phyloP scores from a whole-genome alignment of 2,888 invertebrate species.

The Leucozona laternaria region DNA sequence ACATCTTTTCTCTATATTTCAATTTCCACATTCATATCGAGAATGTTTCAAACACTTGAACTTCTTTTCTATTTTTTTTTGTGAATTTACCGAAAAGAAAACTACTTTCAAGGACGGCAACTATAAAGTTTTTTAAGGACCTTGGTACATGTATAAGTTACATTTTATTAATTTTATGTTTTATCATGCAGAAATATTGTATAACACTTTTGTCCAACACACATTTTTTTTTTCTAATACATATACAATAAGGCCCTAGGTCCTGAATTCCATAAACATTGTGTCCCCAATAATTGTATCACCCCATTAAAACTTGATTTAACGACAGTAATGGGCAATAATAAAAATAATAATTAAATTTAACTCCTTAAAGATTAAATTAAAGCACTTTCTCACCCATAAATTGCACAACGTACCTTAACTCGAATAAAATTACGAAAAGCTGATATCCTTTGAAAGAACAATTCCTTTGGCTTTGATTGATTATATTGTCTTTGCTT shows the following conservation, averaged over 20 bases:
- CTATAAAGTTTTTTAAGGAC: too few species aligned
- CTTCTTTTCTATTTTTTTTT: too few species aligned
- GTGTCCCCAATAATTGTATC: neutral
- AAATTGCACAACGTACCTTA: neutral
- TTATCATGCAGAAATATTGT: neutral
- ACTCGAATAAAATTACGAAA: neutral
- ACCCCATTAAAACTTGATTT: neutral
- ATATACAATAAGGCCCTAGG: neutral
- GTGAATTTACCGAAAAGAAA: too few species aligned
- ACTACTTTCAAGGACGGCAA: too few species aligned
- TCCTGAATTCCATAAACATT: neutral
- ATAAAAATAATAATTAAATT: neutral
- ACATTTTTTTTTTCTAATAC: neutral
- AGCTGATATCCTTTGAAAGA: slow-evolving; percentile 5
- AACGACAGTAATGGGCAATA: neutral
- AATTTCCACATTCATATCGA: too few species aligned
- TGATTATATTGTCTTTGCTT: neutral
- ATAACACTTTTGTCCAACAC: neutral
- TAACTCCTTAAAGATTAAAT: neutral
- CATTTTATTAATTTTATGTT: neutral
- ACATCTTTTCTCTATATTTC: too few species aligned
- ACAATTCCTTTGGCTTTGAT: slow-evolving; percentile 19
- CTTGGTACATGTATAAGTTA: too few species aligned
- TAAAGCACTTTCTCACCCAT: neutral
- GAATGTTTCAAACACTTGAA: too few species aligned